Percentiles rank a stretch among this genome's conserved stretches.
Conservation (phyloP, 2,113 vertebrate species). For the Rhea americana region DNA sequence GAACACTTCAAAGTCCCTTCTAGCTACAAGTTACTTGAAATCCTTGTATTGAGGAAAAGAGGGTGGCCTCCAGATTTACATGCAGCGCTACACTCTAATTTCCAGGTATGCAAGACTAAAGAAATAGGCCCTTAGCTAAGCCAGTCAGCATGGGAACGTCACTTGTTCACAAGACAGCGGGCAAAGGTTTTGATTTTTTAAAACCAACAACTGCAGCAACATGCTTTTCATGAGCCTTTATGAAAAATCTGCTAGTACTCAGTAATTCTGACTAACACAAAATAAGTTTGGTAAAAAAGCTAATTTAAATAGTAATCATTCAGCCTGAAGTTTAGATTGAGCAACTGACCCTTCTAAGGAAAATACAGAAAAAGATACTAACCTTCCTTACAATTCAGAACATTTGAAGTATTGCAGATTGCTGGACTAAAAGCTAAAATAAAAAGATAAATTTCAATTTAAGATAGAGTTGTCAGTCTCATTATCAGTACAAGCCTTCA, state of each 20-base stretch:
- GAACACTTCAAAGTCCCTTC: not conserved
- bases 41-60: not conserved
- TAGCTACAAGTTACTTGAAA: constrained; percentile 24
- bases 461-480: constrained; percentile 40
- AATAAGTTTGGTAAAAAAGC: not conserved
- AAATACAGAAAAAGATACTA: not conserved
- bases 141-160: fast-evolving
- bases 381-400: not conserved
- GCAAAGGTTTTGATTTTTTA: not conserved
- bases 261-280: not conserved
- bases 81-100: not conserved
- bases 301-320: not conserved
- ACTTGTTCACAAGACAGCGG: not conserved
- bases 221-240: not conserved
- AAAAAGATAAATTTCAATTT: constrained; percentile 15
- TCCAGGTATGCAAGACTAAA: not conserved
- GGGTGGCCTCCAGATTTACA: not conserved
- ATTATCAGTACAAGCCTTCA: constrained; percentile 37
- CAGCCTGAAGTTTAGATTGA: not conserved
- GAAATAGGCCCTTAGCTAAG: not conserved
- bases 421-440: constrained; percentile 38
- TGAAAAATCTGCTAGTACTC: not conserved
- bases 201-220: not conserved
- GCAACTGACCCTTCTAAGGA: not conserved
- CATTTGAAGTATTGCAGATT: not conserved